Percentiles rank a stretch among this genome's conserved stretches.
These are phyloP conservation scores for Dusona sp. DNA, from an alignment of 2,888 invertebrate species.

Conservation along the genomic window DNA sequence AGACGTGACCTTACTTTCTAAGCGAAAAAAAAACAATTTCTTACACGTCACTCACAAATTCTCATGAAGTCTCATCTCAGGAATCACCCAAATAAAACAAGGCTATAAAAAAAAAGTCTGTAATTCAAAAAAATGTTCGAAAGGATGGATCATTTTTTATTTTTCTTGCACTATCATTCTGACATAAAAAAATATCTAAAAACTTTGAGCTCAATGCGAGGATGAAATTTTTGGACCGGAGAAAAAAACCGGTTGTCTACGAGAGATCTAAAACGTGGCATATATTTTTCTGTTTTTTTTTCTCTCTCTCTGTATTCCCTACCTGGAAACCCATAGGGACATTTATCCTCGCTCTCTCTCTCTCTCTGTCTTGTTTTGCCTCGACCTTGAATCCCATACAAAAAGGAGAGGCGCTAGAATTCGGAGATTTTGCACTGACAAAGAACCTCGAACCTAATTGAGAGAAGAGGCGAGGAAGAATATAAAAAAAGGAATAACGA, in stretches of 20 bases:
- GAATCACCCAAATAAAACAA: not conserved
- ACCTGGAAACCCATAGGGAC: constrained; percentile 32
- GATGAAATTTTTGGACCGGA: constrained; percentile 20
- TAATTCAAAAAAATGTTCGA: not conserved
- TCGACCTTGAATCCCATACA: constrained; percentile 33
- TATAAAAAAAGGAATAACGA: constrained; percentile 2
- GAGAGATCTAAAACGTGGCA: constrained; percentile 36
- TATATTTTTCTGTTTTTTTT: constrained; percentile 23
- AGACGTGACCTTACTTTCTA: not conserved
- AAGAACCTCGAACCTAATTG: constrained; percentile 28
- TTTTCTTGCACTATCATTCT: not conserved
- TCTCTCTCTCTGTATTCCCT: constrained; percentile 11
- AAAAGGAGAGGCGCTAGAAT: not conserved
- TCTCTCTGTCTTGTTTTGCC: not conserved
- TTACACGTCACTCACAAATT: no score
- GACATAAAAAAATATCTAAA: not conserved
- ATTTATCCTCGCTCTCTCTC: not conserved
- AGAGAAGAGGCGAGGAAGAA: constrained; percentile 33
- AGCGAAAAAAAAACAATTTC: not conserved
- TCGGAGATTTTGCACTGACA: constrained; percentile 33
- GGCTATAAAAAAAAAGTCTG: not conserved
- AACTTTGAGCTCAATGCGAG: not conserved
- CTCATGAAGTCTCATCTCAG: no score
- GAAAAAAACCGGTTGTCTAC: constrained; percentile 60
- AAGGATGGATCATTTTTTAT: not conserved